Evolutionary conservation across 2,888 invertebrate genomes (phyloP).

Genomic region (Calliscelio sp.): DNA sequence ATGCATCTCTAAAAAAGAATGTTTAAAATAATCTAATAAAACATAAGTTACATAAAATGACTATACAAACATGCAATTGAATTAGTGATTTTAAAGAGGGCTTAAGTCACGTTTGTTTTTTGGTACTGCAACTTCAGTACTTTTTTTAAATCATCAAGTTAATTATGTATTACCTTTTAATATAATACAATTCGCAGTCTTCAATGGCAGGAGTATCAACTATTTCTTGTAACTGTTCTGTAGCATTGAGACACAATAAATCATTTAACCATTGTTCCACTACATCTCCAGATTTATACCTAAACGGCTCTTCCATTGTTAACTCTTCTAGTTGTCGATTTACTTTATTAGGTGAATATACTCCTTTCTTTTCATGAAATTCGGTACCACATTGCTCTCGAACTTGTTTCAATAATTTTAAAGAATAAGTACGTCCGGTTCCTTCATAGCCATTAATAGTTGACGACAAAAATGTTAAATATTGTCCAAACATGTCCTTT

Average conservation of each 20-base stretch:
- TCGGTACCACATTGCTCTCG: conserved; percentile 87
- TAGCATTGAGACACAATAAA: conserved; percentile 96
- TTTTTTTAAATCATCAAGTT: too few species aligned
- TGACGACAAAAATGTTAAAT: conserved; percentile 97
- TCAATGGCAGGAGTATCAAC: conserved; percentile 95
- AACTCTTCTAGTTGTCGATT: conserved; percentile 87
- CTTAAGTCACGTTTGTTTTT: too few species aligned
- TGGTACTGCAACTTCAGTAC: too few species aligned
- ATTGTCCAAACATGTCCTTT: conserved; percentile 95
- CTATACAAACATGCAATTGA: background rate
- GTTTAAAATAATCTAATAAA: too few species aligned
- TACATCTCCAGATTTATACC: conserved; percentile 93
- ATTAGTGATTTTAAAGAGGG: background rate
- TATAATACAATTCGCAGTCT: conserved; percentile 95
- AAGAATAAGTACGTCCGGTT: conserved; percentile 97
- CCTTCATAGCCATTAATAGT: conserved; percentile 99
- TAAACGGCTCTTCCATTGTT: conserved; percentile 96
- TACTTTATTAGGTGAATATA: too few species aligned
- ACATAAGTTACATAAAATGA: too few species aligned
- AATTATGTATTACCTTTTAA: conserved; percentile 87
- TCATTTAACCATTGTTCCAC: conserved; percentile 97
- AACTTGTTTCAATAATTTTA: conserved; percentile 97
- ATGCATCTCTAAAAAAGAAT: conserved; percentile 92
- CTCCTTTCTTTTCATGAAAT: conserved; percentile 87
- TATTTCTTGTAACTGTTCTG: too few species aligned